Evolutionary conservation across 2,113 vertebrate genomes (phyloP).

Genomic region (Aythya baeri): DNA sequence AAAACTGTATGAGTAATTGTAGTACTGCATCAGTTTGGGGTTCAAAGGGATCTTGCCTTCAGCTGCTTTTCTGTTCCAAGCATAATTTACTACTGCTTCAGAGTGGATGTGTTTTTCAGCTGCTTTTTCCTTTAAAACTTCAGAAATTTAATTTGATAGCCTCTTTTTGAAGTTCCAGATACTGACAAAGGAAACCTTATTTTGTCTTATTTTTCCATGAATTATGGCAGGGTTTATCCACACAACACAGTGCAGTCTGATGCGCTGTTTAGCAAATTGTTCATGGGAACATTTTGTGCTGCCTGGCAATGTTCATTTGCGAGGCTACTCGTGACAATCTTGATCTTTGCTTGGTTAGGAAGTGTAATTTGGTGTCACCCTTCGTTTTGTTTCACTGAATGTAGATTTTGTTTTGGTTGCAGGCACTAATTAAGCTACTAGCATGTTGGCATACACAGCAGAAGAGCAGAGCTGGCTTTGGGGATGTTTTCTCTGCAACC

Average conservation of each 20-base stretch:
- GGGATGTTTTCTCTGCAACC: neutral
- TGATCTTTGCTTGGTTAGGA: neutral
- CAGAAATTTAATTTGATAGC: neutral
- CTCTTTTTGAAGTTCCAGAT: neutral
- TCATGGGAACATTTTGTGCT: neutral
- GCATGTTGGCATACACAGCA: neutral
- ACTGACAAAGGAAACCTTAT: neutral
- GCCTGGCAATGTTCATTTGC: neutral
- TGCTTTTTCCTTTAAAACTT: neutral
- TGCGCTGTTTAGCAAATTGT: neutral
- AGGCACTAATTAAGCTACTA: neutral
- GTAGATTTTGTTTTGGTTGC: neutral
- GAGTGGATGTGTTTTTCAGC: neutral
- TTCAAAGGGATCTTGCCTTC: slow-evolving; percentile 33
- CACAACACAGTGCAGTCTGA: neutral
- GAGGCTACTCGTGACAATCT: neutral
- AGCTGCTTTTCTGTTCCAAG: neutral
- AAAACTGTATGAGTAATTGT: neutral
- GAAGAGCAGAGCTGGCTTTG: neutral
- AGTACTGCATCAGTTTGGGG: neutral
- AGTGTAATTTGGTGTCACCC: neutral
- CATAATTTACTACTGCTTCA: neutral
- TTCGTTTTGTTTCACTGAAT: neutral
- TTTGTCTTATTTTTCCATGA: neutral
- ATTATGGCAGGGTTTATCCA: neutral